phyloP scores from a whole-genome alignment of 2,797 vertebrate species.

The Lophotriccus pileatus region DNA sequence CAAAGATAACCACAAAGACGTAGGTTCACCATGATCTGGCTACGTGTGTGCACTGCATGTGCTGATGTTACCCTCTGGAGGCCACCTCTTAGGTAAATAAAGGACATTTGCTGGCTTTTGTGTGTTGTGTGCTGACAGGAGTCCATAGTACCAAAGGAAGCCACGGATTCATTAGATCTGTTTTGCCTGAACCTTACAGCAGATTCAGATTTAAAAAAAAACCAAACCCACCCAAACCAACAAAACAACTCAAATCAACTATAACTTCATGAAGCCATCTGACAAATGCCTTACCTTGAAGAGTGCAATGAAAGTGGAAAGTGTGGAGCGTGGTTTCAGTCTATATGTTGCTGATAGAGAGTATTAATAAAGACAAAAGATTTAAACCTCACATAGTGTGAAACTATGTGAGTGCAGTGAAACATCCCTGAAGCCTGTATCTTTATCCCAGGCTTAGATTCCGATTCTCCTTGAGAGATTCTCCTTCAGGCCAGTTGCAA shows the following conservation, averaged over 20 bases:
- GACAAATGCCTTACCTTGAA: background rate
- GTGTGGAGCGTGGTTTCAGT: background rate
- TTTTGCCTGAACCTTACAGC: background rate
- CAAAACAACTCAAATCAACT: background rate
- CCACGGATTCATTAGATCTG: background rate
- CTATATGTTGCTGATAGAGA: background rate
- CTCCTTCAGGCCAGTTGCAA: background rate
- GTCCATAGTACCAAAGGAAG: background rate
- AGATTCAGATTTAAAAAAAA: background rate
- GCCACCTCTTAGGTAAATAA: background rate
- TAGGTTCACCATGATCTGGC: background rate
- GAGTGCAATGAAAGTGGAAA: background rate
- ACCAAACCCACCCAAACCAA: too few relatives aligned
- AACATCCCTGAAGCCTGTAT: background rate
- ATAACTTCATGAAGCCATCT: background rate
- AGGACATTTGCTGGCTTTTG: background rate
- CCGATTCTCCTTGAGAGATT: background rate
- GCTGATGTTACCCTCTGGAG: slow-evolving; percentile 14
- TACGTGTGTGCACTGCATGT: accelerated
- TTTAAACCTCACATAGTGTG: background rate
- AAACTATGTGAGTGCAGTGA: background rate
- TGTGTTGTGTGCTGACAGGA: background rate
- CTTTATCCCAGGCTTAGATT: background rate
- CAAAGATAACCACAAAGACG: background rate
- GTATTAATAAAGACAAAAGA: background rate